Evolutionary conservation across 2,797 vertebrate species (phyloP), one percentile per base, ranked within the genome.

Genomic region (Podargus strigoides): DNA sequence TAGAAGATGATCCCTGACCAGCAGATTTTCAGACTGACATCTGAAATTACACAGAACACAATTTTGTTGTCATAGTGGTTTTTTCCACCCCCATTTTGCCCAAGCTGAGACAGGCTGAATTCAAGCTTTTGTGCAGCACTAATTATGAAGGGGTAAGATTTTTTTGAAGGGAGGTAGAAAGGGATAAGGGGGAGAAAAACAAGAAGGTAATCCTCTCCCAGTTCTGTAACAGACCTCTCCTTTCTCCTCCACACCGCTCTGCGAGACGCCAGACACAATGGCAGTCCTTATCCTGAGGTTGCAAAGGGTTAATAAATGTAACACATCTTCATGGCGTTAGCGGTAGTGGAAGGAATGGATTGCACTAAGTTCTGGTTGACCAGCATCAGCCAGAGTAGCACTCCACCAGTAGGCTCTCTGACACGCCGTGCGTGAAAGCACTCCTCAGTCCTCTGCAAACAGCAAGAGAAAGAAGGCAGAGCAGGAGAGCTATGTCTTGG

Each of bases 391-490:
- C 30, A 32, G 7, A 46, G 63, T 1, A 67, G 37, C 28, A 24
- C 21, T 66, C 56, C 23, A 19, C 0, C 0, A 16, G 24, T 56
- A 41, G 2, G 0, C 9, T 4, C 32, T 24, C 67, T 59, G 34
- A 39, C 16, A 0, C 4, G 37, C 19, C 8, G 0, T 3, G 17
- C 6, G 3, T 55, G 66, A 37, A 58, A 90, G 7, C 28, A 26
- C 32, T 66, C 23, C 44, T 64, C 3, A 62, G 34, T 17, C 27
- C 42, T 32, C 74, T 44, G 30, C n/a, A 85, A 78, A 50, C 5
- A 4, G 18, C 1, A 72, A 30, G n/a, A 37, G 5, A 7, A 36
- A 66, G 47, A 14, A 4, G 1, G 60, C 28, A 44, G 52, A n/a
- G 37, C 52, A 37, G 52, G 37, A 15, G 27, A 15, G 5, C 42